Conservation (phyloP, 2,797 vertebrate genomes). For the Onychomys arenicola region DNA sequence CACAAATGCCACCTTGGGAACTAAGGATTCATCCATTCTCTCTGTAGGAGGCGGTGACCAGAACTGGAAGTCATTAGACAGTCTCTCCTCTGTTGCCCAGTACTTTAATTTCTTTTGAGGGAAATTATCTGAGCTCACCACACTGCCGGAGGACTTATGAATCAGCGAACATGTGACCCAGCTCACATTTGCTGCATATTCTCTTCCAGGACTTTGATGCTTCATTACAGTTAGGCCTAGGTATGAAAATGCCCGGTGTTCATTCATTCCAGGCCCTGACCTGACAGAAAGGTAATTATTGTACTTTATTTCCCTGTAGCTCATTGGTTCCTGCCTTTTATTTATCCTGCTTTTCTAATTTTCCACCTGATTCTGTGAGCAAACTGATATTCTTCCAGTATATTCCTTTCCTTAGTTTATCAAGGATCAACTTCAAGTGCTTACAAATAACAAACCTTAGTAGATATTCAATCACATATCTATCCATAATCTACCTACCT, state of each 20-base stretch:
- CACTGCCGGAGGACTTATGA: neutral
- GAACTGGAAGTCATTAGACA: neutral
- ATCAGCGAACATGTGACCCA: neutral
- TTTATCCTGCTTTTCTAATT: neutral
- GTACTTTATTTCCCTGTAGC: neutral
- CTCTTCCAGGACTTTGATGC: neutral
- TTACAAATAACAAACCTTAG: conserved; percentile 3
- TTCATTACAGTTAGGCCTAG: neutral
- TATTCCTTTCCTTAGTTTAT: conserved; percentile 34
- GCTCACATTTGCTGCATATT: neutral
- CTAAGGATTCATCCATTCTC: neutral
- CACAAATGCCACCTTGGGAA: neutral
- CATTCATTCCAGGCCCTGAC: neutral
- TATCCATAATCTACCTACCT: neutral
- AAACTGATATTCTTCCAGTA: neutral
- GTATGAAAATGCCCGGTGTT: neutral
- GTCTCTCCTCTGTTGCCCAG: neutral
- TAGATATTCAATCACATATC: neutral
- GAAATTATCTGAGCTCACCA: neutral
- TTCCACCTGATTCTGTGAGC: neutral
- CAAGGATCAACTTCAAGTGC: neutral
- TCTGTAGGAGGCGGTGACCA: neutral
- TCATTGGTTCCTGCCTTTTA: neutral
- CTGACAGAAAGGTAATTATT: neutral
- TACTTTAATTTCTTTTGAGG: neutral